These are phyloP conservation scores for Campoletis raptor DNA, from an alignment of 2,888 invertebrate species.

Conservation along the genomic window DNA sequence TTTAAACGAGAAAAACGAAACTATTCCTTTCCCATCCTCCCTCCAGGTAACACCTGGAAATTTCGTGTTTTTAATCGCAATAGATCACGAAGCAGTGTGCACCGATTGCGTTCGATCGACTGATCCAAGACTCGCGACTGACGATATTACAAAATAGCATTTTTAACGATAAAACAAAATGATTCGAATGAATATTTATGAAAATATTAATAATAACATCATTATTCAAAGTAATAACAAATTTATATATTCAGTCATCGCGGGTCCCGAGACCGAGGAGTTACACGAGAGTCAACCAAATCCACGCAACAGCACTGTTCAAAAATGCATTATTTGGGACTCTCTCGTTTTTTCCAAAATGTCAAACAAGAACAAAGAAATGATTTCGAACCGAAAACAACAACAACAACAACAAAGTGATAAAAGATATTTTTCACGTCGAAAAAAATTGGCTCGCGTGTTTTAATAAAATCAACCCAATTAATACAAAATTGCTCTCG, in stretches of 20 bases:
- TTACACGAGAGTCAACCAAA: slow-evolving; percentile 59
- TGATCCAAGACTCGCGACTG: slow-evolving; percentile 70
- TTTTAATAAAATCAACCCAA: slow-evolving; percentile 3
- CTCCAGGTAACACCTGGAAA: slow-evolving; percentile 14
- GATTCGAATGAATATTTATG: neutral
- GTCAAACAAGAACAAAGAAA: neutral
- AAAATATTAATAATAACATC: neutral
- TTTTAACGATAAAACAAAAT: neutral
- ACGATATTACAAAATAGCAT: slow-evolving; percentile 28
- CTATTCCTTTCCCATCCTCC: slow-evolving; percentile 27
- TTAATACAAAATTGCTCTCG: slow-evolving; percentile 68
- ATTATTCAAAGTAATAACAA: neutral
- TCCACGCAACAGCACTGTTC: neutral
- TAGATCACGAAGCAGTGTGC: slow-evolving; percentile 71
- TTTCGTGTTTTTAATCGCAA: slow-evolving; percentile 21
- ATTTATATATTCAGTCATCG: slow-evolving; percentile 58
- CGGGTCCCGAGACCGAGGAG: slow-evolving; percentile 69
- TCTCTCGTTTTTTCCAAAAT: slow-evolving; percentile 66
- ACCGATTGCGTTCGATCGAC: slow-evolving; percentile 74
- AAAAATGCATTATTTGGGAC: slow-evolving; percentile 19
- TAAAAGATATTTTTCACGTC: neutral
- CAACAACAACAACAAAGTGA: neutral
- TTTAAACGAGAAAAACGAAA: slow-evolving; percentile 1
- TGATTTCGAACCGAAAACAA: neutral
- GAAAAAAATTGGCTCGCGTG: neutral